These are phyloP conservation scores for Eueremaeus valkanovi DNA, from an alignment of 2,888 invertebrate species.

Conservation along the genomic window DNA sequence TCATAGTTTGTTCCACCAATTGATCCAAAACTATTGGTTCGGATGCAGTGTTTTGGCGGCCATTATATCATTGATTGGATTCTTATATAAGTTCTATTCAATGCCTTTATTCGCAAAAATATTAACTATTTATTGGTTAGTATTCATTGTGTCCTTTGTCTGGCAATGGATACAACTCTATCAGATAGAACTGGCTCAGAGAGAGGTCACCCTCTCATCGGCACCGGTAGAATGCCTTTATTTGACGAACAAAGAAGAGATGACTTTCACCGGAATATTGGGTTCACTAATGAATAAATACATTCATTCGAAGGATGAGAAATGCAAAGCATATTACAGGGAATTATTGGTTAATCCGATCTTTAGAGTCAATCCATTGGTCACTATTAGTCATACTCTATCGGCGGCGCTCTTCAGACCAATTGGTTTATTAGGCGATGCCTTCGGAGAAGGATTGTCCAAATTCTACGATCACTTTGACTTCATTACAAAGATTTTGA, in stretches of 20 bases:
- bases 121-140: not conserved
- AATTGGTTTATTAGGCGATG: not conserved
- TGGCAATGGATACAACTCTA: conserved; percentile 29
- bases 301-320: conserved; percentile 7
- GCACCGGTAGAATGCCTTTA: conserved; percentile 2
- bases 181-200: not conserved
- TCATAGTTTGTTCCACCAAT: not conserved
- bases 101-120: not conserved
- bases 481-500: not conserved
- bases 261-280: not conserved
- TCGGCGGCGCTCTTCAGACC: not conserved
- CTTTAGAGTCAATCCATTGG: conserved; percentile 4
- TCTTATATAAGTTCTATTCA: not conserved
- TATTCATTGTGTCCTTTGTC: not conserved
- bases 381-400: not conserved
- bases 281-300: too few relatives aligned
- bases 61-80: not conserved
- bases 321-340: conserved; percentile 20
- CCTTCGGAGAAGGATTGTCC: conserved; percentile 21
- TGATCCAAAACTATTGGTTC: conserved; percentile 7
- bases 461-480: conserved; percentile 13
- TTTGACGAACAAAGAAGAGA: not conserved
- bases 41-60: not conserved
- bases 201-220: not conserved
- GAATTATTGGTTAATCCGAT: conserved; percentile 10